These are phyloP conservation scores for Drosophila histrio DNA, from an alignment of 2,888 invertebrate genomes.

Conservation along the genomic window DNA sequence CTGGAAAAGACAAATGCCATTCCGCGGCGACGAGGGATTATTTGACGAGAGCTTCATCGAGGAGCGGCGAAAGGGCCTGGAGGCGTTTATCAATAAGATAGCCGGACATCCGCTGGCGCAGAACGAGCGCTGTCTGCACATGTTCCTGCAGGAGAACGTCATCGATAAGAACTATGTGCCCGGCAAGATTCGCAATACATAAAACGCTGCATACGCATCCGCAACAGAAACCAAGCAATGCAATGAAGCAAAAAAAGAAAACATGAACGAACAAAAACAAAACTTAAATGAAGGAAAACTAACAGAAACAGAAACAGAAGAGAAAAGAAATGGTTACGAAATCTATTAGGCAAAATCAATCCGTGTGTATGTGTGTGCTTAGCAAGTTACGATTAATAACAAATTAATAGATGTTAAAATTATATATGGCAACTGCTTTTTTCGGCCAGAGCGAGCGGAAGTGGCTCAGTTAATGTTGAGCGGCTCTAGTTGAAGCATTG, in stretches of 20 bases:
- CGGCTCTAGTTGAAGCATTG: slow-evolving; percentile 59
- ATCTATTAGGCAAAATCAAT: slow-evolving; percentile 63
- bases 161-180: slow-evolving; percentile 99
- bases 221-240: slow-evolving; percentile 45
- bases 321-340: slow-evolving; percentile 52
- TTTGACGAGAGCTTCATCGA: slow-evolving; percentile 99
- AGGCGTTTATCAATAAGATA: slow-evolving; percentile 99
- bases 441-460: slow-evolving; percentile 26
- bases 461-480: slow-evolving; percentile 75
- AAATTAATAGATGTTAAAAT: slow-evolving; percentile 45
- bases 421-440: slow-evolving; percentile 62
- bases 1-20: slow-evolving; percentile 98
- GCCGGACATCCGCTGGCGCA: slow-evolving; percentile 99
- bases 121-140: slow-evolving; percentile 99
- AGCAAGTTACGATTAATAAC: slow-evolving; percentile 47
- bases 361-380: slow-evolving; percentile 63
- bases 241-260: slow-evolving; percentile 63
- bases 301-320: not conserved
- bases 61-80: slow-evolving; percentile 98
- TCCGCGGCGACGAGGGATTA: slow-evolving; percentile 99
- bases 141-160: slow-evolving; percentile 98
- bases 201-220: slow-evolving; percentile 82
- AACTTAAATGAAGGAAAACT: not conserved
- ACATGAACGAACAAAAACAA: slow-evolving; percentile 71
- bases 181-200: slow-evolving; percentile 98